A percentile compares a stretch with the other conserved stretches of the same genome.
phyloP scores from a whole-genome alignment of 2,797 vertebrate genomes.

The Sebastes steindachneri region DNA sequence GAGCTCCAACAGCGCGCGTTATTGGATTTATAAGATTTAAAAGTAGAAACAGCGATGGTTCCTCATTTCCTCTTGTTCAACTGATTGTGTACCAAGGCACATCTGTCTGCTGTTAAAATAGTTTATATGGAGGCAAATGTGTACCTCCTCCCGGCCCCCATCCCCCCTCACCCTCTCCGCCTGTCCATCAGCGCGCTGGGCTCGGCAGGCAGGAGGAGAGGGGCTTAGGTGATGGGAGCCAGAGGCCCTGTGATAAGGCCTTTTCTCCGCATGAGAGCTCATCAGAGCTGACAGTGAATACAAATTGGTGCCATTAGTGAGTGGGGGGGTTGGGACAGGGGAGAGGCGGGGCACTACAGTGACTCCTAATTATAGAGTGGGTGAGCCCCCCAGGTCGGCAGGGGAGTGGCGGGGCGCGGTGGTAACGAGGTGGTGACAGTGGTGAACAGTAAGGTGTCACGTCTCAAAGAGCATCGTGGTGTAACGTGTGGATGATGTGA shows the following conservation, averaged over 20 bases:
- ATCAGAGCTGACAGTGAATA: conserved; percentile 82
- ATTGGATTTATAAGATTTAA: background rate
- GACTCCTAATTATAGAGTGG: conserved; percentile 77
- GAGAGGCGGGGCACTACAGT: conserved; percentile 42
- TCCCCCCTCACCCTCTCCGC: conserved; percentile 6
- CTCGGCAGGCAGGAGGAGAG: conserved; percentile 62
- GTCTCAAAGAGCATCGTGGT: conserved; percentile 20
- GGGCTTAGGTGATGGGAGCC: conserved; percentile 74
- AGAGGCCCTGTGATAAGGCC: conserved; percentile 76
- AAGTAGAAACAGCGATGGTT: background rate
- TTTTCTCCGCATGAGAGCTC: conserved; percentile 77
- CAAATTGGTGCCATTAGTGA: conserved; percentile 82
- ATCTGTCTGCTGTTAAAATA: conserved; percentile 50
- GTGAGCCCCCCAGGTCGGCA: conserved; percentile 46
- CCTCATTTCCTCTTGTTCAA: background rate
- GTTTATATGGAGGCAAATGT: conserved; percentile 55
- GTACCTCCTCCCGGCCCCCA: background rate
- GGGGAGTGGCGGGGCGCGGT: conserved; percentile 24
- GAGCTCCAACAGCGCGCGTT: background rate
- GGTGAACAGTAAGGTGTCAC: conserved; percentile 60
- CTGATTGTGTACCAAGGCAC: background rate
- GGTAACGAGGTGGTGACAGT: conserved; percentile 64
- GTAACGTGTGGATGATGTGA: conserved; percentile 20
- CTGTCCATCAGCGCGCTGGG: conserved; percentile 64
- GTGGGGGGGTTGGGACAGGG: background rate